phyloP scores from a whole-genome alignment of 2,113 vertebrate species.

The Sciurus niger region DNA sequence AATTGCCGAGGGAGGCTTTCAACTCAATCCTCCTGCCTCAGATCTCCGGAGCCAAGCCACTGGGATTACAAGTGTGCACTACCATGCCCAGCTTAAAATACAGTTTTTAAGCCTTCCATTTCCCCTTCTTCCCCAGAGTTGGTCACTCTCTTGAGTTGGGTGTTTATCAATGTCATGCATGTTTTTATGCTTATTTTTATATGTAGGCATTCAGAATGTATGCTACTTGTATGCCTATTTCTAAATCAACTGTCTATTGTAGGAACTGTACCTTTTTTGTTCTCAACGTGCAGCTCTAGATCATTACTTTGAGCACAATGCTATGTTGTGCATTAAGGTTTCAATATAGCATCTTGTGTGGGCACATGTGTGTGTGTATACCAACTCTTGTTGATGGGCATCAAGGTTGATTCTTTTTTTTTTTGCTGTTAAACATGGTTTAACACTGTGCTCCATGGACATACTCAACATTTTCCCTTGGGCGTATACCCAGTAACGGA shows the following conservation, averaged over 20 bases:
- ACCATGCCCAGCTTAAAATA: background rate
- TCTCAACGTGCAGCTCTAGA: background rate
- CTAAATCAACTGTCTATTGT: background rate
- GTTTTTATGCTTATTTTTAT: background rate
- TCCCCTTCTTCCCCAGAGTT: too few species aligned
- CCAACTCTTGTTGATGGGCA: background rate
- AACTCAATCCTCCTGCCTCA: too few species aligned
- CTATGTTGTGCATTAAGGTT: background rate
- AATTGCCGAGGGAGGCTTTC: too few species aligned
- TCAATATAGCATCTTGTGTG: background rate
- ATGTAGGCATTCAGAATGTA: background rate
- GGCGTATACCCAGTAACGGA: background rate
- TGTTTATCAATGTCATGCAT: background rate
- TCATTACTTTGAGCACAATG: background rate
- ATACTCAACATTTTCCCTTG: background rate
- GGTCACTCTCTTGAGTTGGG: too few species aligned
- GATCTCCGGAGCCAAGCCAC: too few species aligned
- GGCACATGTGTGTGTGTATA: background rate
- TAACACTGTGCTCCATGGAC: background rate
- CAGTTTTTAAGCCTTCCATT: background rate
- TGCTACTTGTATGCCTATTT: background rate
- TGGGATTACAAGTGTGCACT: too few species aligned
- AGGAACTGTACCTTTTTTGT: background rate
- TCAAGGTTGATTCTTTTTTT: background rate
- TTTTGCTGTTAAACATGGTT: background rate